phyloP scores from a whole-genome alignment of 2,113 vertebrate genomes.

The Hyperopisus bebe region DNA sequence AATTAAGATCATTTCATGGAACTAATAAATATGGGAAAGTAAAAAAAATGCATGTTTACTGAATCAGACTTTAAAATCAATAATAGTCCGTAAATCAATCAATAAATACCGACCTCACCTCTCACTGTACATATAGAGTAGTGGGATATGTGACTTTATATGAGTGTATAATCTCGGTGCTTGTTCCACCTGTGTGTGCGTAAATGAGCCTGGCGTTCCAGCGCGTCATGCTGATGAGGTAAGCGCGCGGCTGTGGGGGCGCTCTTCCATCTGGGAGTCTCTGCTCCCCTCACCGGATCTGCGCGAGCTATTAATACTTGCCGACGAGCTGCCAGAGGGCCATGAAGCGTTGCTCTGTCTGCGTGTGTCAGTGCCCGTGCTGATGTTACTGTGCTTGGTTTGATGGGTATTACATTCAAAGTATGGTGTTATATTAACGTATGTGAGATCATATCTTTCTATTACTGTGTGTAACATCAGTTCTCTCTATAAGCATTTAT shows the following conservation, averaged over 20 bases:
- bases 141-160: neutral
- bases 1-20: neutral
- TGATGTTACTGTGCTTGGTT: slow-evolving; percentile 9
- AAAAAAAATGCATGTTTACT: neutral
- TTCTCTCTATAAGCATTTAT: neutral
- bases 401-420: neutral
- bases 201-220: neutral
- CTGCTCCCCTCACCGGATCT: neutral
- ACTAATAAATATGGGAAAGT: neutral
- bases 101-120: neutral
- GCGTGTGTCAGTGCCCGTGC: neutral
- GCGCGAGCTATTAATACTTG: neutral
- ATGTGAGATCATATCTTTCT: neutral
- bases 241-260: neutral
- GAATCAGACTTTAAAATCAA: neutral
- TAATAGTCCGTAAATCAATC: neutral
- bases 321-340: neutral
- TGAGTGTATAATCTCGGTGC: neutral
- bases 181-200: neutral
- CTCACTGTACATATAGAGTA: neutral
- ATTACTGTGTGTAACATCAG: neutral
- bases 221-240: neutral
- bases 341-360: neutral
- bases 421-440: neutral
- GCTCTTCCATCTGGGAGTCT: neutral